Conservation (phyloP, 2,113 vertebrate genomes). For the Steatornis caripensis region DNA sequence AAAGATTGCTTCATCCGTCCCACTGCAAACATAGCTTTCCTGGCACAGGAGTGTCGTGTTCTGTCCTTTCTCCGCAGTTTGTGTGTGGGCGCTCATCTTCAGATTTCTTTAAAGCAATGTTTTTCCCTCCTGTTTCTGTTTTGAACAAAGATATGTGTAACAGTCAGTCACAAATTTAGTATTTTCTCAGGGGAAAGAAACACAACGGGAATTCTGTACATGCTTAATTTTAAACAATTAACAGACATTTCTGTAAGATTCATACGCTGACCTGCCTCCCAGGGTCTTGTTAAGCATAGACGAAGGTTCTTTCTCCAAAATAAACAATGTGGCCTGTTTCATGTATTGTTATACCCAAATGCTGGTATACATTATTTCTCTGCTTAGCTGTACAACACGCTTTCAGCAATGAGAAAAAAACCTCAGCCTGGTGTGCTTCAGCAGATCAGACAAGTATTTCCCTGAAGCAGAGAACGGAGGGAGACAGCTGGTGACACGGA, state of each 20-base stretch:
- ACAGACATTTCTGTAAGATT: background rate
- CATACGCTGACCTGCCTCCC: background rate
- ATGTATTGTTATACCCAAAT: background rate
- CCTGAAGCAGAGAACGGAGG: conserved; percentile 26
- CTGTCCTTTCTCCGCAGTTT: conserved; percentile 81
- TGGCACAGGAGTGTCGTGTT: conserved; percentile 84
- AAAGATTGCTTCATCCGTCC: conserved; percentile 87
- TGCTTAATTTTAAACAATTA: background rate
- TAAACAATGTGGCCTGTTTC: background rate
- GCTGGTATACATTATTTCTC: background rate
- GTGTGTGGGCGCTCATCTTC: conserved; percentile 87
- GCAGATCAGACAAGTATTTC: background rate
- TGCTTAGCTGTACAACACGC: background rate
- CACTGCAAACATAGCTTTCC: conserved; percentile 94
- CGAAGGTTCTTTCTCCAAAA: background rate
- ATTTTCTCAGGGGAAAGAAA: background rate
- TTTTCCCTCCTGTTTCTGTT: background rate
- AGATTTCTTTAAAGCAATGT: background rate
- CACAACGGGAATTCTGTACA: background rate
- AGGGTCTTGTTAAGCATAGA: background rate
- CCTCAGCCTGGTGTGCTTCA: background rate
- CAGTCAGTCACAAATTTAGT: background rate
- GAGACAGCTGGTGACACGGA: background rate
- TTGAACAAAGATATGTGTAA: background rate
- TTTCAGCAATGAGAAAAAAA: background rate